Percentiles rank a stretch among this genome's conserved stretches.
Conservation (phyloP, 2,797 vertebrate genomes). For the Phataginus tetradactyla region DNA sequence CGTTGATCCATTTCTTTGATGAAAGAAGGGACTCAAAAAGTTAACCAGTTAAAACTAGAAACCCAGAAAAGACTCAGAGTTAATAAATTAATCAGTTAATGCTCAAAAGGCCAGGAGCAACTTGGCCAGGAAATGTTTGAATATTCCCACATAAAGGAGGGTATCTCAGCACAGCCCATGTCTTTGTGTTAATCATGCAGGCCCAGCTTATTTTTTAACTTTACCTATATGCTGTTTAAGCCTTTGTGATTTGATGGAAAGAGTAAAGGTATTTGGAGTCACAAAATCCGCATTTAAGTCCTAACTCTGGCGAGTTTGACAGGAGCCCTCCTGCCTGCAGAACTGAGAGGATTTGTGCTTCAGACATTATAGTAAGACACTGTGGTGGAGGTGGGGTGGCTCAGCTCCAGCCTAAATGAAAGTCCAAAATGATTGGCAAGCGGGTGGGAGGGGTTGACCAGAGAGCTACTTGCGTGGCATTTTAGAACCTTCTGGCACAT, state of each 20-base stretch:
- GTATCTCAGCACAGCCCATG: too few species aligned
- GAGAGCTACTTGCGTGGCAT: background rate
- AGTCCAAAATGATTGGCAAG: background rate
- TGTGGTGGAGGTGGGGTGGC: background rate
- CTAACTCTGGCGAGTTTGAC: background rate
- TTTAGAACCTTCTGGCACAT: background rate
- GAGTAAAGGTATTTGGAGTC: background rate
- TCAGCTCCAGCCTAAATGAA: background rate
- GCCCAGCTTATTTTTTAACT: too few species aligned
- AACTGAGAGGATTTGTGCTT: background rate
- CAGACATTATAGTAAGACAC: background rate
- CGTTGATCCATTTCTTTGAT: constrained; percentile 48
- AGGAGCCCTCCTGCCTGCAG: background rate
- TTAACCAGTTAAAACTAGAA: too few species aligned
- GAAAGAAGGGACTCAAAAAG: background rate
- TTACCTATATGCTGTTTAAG: background rate
- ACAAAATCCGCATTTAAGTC: background rate
- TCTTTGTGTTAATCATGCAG: too few species aligned
- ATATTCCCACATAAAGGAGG: too few species aligned
- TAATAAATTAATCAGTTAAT: too few species aligned
- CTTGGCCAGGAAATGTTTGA: too few species aligned
- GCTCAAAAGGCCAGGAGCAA: too few species aligned
- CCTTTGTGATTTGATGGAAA: background rate
- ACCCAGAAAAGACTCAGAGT: too few species aligned
- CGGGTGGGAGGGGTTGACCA: background rate